These are phyloP conservation scores for Eptesicus fuscus DNA, from an alignment of 2,113 vertebrate genomes.

Conservation along the genomic window DNA sequence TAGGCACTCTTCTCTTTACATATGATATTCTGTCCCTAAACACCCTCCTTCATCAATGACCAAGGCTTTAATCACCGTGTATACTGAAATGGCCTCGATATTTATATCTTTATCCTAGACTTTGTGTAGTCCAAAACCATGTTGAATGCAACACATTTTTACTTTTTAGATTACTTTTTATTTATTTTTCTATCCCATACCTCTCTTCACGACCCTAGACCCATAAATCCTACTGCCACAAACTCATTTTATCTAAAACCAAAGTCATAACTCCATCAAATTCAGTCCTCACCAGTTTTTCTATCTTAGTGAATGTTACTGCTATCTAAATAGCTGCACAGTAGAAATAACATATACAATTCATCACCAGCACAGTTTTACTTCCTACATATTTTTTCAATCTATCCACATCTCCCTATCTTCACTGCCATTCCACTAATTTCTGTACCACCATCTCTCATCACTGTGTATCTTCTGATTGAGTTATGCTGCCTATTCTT, in stretches of 20 bases:
- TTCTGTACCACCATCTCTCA: not conserved
- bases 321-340: not conserved
- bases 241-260: slow-evolving; percentile 17
- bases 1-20: not conserved
- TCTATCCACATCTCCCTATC: not conserved
- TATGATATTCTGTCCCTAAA: not conserved
- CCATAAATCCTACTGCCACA: not conserved
- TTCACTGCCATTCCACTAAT: not conserved
- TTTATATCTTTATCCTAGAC: not conserved
- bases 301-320: not conserved
- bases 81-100: not conserved
- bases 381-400: not conserved
- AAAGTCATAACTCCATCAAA: not conserved
- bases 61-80: not conserved
- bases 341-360: not conserved
- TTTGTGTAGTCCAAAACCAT: not conserved
- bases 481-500: not conserved
- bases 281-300: not conserved
- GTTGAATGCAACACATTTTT: not conserved
- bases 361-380: not conserved
- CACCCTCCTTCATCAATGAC: not conserved
- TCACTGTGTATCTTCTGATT: not conserved
- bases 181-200: not conserved
- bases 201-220: not conserved
- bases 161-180: slow-evolving; percentile 2